Base-by-base conservation (phyloP, 2,888 invertebrate species). In the Caenorhabditis angaria region DNA sequence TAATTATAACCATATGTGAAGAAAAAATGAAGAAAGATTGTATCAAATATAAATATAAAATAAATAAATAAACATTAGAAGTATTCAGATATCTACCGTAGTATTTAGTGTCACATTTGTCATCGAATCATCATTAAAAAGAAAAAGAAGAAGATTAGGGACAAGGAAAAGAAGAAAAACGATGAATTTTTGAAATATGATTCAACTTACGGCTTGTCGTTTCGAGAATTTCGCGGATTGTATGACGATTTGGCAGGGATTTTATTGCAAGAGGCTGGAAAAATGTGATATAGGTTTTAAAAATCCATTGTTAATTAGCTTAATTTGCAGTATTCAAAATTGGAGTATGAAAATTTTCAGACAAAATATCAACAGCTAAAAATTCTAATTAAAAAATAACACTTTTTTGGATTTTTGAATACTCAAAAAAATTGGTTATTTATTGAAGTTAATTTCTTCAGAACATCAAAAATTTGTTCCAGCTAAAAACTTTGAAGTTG, bases 41-140 rank as follows among this genome's bases (percentile, higher is more conserved):
- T 41, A 41, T 41, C 41, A 14, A 41, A 41, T 41, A 41, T 12
- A 41, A 3, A 41, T 32, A 32, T 32, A 32, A 5, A 41, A 41
- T 14, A 41, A 41, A 41, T 14, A 41, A 41, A 41, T 14, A 41
- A 2, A 41, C 10, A 41, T 14, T 3, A 10, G 5, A 10, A 18
- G 41, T 10, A 32, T n/a, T n/a, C n/a, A 32, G 10, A 10, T 8
- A 32, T 32, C 32, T 41, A 41, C 41, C 3, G 41, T 41, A 41
- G 41, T 41, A n/a, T n/a, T 41, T 41, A 41, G 41, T n/a, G n/a
- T n/a, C n/a, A 41, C 41, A 41, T 41, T 41, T 41, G 41, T 41
- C 41, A 41, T 41, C 18, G 41, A 41, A 41, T 41, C 41, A 41
- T 41, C 41, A 41, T 41, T 41, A 41, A 14, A 14, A 3, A 18